Evolutionary conservation across 2,797 vertebrate genomes (phyloP).

Genomic region (Tauraco hartlaubi): DNA sequence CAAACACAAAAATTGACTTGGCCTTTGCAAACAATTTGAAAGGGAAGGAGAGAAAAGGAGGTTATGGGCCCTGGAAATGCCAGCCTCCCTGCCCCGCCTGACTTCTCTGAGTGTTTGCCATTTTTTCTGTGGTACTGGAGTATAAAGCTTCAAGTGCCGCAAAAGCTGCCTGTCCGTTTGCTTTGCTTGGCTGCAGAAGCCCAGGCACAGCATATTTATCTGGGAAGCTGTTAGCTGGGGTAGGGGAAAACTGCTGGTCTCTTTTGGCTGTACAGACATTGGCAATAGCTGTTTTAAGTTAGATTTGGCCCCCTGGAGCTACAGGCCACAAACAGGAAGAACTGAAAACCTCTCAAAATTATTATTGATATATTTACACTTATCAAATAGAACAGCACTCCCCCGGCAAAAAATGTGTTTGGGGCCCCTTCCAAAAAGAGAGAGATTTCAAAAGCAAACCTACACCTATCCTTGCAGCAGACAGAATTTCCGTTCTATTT

Average conservation of each 20-base stretch:
- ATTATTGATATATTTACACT: slow-evolving; percentile 52
- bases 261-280: neutral
- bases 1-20: neutral
- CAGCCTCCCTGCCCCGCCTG: neutral
- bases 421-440: slow-evolving; percentile 36
- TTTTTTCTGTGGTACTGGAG: slow-evolving; percentile 19
- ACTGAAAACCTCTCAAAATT: slow-evolving; percentile 44
- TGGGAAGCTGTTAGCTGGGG: slow-evolving; percentile 20
- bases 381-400: slow-evolving; percentile 38
- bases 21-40: neutral
- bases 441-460: slow-evolving; percentile 61
- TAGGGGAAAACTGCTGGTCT: slow-evolving; percentile 10
- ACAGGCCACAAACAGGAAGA: neutral
- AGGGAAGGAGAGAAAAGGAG: neutral
- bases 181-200: slow-evolving; percentile 57
- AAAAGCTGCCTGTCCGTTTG: slow-evolving; percentile 13
- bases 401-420: neutral
- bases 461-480: neutral
- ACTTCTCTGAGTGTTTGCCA: neutral
- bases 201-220: slow-evolving; percentile 6
- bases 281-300: neutral
- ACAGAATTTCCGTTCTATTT: slow-evolving; percentile 34
- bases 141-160: neutral
- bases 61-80: neutral
- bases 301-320: neutral